Percentiles rank a stretch among this genome's conserved stretches.
These are phyloP conservation scores for Eumacrocentrus americanus DNA, from an alignment of 2,888 invertebrate species.

Conservation along the genomic window DNA sequence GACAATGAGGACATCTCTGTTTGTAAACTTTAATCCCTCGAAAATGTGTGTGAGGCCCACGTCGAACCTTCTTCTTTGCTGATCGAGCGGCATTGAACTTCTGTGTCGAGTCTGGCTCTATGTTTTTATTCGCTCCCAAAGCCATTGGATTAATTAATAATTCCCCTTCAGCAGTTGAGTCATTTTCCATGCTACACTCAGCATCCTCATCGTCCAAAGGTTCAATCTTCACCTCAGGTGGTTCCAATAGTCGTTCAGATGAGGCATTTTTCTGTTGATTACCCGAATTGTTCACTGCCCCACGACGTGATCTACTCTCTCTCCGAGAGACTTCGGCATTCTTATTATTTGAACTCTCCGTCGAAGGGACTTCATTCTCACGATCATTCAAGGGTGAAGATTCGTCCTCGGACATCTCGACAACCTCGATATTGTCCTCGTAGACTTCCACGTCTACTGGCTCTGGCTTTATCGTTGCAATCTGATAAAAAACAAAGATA, in stretches of 20 bases:
- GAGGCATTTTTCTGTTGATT: constrained; percentile 30
- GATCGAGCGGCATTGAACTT: constrained; percentile 32
- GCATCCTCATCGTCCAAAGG: constrained; percentile 53
- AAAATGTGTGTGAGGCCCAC: constrained; percentile 53
- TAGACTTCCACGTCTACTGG: constrained; percentile 62
- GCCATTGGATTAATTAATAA: constrained; percentile 51
- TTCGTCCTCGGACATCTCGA: constrained; percentile 59
- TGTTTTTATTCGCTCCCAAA: constrained; percentile 37
- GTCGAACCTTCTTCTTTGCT: constrained; percentile 44
- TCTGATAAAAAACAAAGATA: constrained; percentile 50
- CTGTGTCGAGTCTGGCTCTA: constrained; percentile 55
- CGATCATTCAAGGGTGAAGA: background rate
- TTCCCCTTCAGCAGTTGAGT: constrained; percentile 43
- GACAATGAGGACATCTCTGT: constrained; percentile 53
- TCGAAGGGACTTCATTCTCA: no score
- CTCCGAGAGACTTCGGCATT: no score
- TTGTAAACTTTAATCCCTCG: constrained; percentile 49
- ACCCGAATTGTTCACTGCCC: constrained; percentile 3
- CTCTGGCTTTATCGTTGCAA: constrained; percentile 66
- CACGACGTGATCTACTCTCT: background rate
- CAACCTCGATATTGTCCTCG: constrained; percentile 47
- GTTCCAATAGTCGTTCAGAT: constrained; percentile 46
- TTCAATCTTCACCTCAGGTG: constrained; percentile 62
- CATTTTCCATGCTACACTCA: constrained; percentile 46
- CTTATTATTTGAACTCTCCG: no score